Conservation (phyloP, 2,888 invertebrate species). For the Napeogenes sylphis region DNA sequence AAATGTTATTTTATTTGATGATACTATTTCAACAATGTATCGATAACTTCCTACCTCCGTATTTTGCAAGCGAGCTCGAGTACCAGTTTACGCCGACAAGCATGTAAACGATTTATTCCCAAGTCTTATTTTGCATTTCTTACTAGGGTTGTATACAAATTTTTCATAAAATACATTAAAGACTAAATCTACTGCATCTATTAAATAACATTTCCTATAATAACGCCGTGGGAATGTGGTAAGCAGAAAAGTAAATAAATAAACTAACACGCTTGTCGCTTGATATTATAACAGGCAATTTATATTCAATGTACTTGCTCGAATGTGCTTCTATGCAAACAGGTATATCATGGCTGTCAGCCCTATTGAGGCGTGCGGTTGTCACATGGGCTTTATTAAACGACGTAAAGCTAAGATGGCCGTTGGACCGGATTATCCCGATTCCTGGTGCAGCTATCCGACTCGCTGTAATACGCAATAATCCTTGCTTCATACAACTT, state of each 20-base stretch:
- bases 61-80: conserved; percentile 48
- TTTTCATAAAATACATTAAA: too few relatives aligned
- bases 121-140: conserved; percentile 74
- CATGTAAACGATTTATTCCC: conserved; percentile 78
- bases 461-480: conserved; percentile 60
- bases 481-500: conserved; percentile 43
- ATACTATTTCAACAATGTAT: conserved; percentile 11
- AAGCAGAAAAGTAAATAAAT: conserved; percentile 23
- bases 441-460: conserved; percentile 62
- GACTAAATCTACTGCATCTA: too few relatives aligned
- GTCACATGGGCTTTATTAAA: conserved; percentile 73
- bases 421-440: conserved; percentile 74
- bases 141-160: conserved; percentile 57
- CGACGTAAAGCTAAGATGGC: conserved; percentile 68
- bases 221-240: conserved; percentile 27
- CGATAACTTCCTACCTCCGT: conserved; percentile 53
- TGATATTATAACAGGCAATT: conserved; percentile 32
- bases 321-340: conserved; percentile 27
- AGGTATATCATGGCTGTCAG: conserved; percentile 38
- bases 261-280: conserved; percentile 28
- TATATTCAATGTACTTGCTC: conserved; percentile 29
- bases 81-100: conserved; percentile 78
- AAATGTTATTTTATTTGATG: not conserved
- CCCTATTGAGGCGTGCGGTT: conserved; percentile 62
- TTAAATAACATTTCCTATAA: too few relatives aligned